Base-by-base conservation (phyloP, 1,140 invertebrate species). In the Aphelenchoides avenae region DNA sequence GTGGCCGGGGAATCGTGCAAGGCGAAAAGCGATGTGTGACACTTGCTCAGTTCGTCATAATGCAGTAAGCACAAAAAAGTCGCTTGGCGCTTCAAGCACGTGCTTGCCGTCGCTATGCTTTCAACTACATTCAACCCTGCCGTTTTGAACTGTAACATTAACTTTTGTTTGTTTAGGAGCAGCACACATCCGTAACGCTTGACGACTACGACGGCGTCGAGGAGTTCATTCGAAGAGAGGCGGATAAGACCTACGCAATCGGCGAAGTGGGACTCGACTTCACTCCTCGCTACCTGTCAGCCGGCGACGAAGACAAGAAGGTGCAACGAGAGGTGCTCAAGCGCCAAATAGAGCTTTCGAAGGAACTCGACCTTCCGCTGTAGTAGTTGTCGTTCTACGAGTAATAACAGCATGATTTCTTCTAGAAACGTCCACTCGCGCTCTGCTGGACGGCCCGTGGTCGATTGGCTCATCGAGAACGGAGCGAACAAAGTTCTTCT, bases 351-450 rank as follows among this genome's bases (percentile, higher is more conserved):
- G 44, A 52, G 46, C 4, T 47, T 2, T 60, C 50, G 1, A 59
- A 62, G 4, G 36, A 59, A 24, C 42, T 66, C 3, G 30, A 42
- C 2, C 34, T 71, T 27, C n/a, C 63, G 18, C 24, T 75, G 62
- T 69, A 46, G 18, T 9, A 13, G 29, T 53, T 59, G 26, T 64
- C 15, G 15, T 51, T 51, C 26, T 18, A 46, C 15, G 13, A 40
- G 9, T 7, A 48, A 40, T 9, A 27, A 36, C 11, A 36, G n/a
- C 11, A 36, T n/a, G n/a, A 36, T 36, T 13, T 36, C 15, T 46
- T 71, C 57, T 34, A 79, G 78, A 47, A 80, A 79, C 70, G 77
- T 80, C 5, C 79, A 80, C 54, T 80, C 79, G 22, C 68, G 79
- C 37, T 79, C 79, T 30, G 79, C 79, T 1, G 79, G 79, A 6